phyloP scores from a whole-genome alignment of 2,113 vertebrate species.

The Macroglossus sobrinus region DNA sequence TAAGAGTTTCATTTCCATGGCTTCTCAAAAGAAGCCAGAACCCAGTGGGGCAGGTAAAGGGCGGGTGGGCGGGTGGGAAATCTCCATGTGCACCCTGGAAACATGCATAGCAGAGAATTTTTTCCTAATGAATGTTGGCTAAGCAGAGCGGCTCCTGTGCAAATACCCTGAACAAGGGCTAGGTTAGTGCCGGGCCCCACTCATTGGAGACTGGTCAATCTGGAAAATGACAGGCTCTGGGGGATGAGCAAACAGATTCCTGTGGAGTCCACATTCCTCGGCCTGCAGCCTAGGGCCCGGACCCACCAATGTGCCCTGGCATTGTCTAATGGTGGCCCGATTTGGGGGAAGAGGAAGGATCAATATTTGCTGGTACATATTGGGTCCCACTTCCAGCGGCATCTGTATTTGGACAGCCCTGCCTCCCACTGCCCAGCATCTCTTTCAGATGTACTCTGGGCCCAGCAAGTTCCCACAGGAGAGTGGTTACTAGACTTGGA shows the following conservation, averaged over 20 bases:
- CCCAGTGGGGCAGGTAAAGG: background rate
- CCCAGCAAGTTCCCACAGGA: background rate
- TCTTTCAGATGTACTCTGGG: background rate
- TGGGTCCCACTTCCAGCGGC: constrained; percentile 48
- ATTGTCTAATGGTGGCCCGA: constrained; percentile 60
- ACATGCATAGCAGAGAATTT: constrained; percentile 67
- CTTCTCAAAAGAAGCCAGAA: background rate
- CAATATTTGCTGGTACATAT: constrained; percentile 83
- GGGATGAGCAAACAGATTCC: constrained; percentile 79
- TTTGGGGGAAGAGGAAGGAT: constrained; percentile 78
- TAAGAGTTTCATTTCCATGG: background rate
- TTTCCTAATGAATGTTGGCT: constrained; percentile 80
- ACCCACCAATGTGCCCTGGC: background rate
- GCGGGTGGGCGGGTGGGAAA: background rate
- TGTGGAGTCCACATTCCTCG: constrained; percentile 71
- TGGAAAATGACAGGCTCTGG: constrained; percentile 68
- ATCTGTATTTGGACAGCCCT: constrained; percentile 85
- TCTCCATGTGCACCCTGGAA: constrained; percentile 39
- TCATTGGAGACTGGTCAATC: constrained; percentile 66
- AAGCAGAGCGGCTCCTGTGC: constrained; percentile 79
- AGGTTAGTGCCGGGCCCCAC: constrained; percentile 72
- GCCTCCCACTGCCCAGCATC: background rate
- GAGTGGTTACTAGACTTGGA: background rate
- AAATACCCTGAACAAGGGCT: constrained; percentile 80
- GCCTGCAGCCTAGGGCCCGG: constrained; percentile 68